Base-by-base conservation (phyloP, 2,797 vertebrate genomes). In the Orestias chungarensis region DNA sequence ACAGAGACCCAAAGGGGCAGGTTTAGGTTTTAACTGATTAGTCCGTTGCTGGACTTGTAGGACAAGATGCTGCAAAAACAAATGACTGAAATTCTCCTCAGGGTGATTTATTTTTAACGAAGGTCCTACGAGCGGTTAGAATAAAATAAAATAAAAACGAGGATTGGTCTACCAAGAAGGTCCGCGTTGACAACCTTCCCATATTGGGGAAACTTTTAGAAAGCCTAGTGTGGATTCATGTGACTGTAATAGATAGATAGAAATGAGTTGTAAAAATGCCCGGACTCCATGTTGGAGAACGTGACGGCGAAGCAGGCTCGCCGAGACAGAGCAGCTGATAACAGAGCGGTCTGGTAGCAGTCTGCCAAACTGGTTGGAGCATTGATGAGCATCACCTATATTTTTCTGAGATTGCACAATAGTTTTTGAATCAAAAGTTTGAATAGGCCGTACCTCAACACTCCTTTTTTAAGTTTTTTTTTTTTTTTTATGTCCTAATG, bases 1-100 rank as follows among this genome's bases (percentile, higher is more conserved):
- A 15, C 97, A 98, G 93, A 93, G 95, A 87, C 94, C 94, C 47
- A 95, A 95, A 80, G 92, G 94, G 42, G 89, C 90, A 3, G 95
- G 94, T 50, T 82, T 95, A 23, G 95, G 94, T 27, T 95, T 95
- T 82, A 95, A 93, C 87, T 95, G 87, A 94, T 68, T 54, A 11
- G 55, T 27, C 27, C 42, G 64, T 57, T 47, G 66, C 70, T 71
- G 55, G 44, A 83, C 57, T 50, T 47, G n/a, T 47, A 31, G 40
- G 68, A 80, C 12, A 9, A 66, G 3, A 78, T 17, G 1, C 33
- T 66, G 62, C 31, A 66, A 43, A 20, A 43, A 54, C 67, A 46
- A 27, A 44, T 0, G 57, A 80, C 4, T 68, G 18, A 67, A 75
- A 69, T 52, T 59, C 79, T 86, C 75, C 88, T 75, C 68, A 62